Conservation (phyloP, 2,888 invertebrate genomes). For the Torymus tubicola region DNA sequence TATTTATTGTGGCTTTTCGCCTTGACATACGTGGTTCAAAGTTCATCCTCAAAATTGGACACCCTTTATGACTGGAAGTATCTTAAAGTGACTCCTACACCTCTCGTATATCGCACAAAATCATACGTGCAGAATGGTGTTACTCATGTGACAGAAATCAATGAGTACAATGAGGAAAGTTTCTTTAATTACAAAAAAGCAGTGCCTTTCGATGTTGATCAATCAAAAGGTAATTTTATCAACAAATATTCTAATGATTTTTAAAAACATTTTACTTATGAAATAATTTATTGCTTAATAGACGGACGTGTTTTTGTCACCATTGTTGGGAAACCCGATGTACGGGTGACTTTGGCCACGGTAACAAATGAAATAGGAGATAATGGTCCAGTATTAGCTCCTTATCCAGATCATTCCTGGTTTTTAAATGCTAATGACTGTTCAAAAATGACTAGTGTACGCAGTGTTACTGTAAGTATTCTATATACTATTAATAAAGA, state of each 20-base stretch:
- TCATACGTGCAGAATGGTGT: background rate
- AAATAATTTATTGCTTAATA: background rate
- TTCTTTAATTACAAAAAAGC: slow-evolving; percentile 22
- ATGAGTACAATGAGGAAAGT: background rate
- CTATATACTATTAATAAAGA: too few species aligned
- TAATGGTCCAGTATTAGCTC: slow-evolving; percentile 70
- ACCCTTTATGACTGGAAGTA: slow-evolving; percentile 7
- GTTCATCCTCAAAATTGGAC: background rate
- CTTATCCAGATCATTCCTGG: slow-evolving; percentile 73
- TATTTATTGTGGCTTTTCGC: background rate
- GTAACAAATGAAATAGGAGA: slow-evolving; percentile 65
- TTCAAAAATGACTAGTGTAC: slow-evolving; percentile 17
- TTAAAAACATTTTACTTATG: background rate
- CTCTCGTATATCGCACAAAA: background rate
- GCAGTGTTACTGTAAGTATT: slow-evolving; percentile 1
- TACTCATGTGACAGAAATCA: background rate
- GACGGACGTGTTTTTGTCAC: slow-evolving; percentile 71
- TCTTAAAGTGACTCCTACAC: background rate
- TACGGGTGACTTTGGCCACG: slow-evolving; percentile 64
- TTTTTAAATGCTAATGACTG: slow-evolving; percentile 53
- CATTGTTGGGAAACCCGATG: slow-evolving; percentile 70
- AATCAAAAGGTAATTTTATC: slow-evolving; percentile 3
- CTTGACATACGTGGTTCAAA: background rate
- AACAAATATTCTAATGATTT: background rate
- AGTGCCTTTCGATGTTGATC: background rate